Conservation (phyloP, 1,140 invertebrate species). For the Sinella curviseta region DNA sequence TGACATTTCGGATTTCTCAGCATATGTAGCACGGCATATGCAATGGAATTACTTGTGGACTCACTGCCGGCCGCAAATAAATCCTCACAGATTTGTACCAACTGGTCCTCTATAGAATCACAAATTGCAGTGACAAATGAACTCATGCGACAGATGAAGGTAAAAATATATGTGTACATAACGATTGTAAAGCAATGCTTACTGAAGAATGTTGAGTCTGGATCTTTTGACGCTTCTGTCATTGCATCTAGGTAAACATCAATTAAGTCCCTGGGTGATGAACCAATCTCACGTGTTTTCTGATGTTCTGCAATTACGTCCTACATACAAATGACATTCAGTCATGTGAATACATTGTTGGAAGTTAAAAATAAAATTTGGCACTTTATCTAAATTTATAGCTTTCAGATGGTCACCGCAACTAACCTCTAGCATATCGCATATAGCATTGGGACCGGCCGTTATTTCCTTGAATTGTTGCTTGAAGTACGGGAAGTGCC, state of each 20-base stretch:
- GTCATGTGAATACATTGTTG: too few relatives aligned
- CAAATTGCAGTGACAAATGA: not conserved
- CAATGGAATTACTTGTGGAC: constrained; percentile 58
- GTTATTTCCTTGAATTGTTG: not conserved
- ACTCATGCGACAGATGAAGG: not conserved
- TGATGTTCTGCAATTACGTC: constrained; percentile 65
- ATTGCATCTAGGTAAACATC: constrained; percentile 75
- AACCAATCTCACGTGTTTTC: constrained; percentile 55
- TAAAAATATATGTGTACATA: constrained; percentile 33
- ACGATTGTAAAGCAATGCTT: too few relatives aligned
- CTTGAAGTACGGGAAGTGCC: constrained; percentile 34
- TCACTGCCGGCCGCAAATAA: constrained; percentile 53
- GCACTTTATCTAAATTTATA: too few relatives aligned
- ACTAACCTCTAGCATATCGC: constrained; percentile 29
- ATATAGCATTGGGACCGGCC: not conserved
- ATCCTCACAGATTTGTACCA: constrained; percentile 45
- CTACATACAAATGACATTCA: too few relatives aligned
- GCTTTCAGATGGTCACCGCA: not conserved
- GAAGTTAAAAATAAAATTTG: too few relatives aligned
- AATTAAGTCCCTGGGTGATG: constrained; percentile 67
- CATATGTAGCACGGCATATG: constrained; percentile 58
- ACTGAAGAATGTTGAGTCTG: constrained; percentile 63
- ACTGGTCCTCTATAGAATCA: constrained; percentile 47
- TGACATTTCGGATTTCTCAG: constrained; percentile 58
- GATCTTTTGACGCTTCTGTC: constrained; percentile 54